phyloP scores from a whole-genome alignment of 2,888 invertebrate species.

The Papilio protenor region DNA sequence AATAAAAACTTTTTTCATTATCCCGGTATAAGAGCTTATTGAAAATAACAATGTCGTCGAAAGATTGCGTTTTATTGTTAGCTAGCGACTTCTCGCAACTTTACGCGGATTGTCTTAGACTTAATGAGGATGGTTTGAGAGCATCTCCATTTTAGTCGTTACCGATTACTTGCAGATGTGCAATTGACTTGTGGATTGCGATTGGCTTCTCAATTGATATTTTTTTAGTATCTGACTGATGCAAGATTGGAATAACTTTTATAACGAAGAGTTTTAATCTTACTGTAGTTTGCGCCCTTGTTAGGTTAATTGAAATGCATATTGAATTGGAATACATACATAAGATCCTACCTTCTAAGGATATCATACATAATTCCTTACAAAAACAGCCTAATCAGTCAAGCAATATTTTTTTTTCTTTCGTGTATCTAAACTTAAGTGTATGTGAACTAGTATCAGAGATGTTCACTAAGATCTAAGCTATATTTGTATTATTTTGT shows the following conservation, averaged over 20 bases:
- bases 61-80: slow-evolving; percentile 69
- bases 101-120: slow-evolving; percentile 31
- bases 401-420: not conserved
- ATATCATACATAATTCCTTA: not conserved
- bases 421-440: too few relatives aligned
- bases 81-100: slow-evolving; percentile 51
- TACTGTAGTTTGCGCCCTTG: not conserved
- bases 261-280: not conserved
- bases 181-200: not conserved
- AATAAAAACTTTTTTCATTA: slow-evolving; percentile 83
- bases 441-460: not conserved
- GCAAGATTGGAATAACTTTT: not conserved
- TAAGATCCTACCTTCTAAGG: too few relatives aligned
- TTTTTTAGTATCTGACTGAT: not conserved
- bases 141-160: not conserved
- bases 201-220: not conserved
- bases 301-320: too few relatives aligned
- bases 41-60: slow-evolving; percentile 75
- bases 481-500: slow-evolving; percentile 1
- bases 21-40: slow-evolving; percentile 72
- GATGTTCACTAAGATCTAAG: not conserved
- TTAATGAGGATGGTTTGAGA: slow-evolving; percentile 38
- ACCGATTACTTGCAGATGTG: slow-evolving; percentile 20
- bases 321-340: too few relatives aligned
- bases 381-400: not conserved